Percentiles rank a stretch among this genome's conserved stretches.
Evolutionary conservation across 2,888 invertebrate species (phyloP).

Genomic region (Salticus scenicus): DNA sequence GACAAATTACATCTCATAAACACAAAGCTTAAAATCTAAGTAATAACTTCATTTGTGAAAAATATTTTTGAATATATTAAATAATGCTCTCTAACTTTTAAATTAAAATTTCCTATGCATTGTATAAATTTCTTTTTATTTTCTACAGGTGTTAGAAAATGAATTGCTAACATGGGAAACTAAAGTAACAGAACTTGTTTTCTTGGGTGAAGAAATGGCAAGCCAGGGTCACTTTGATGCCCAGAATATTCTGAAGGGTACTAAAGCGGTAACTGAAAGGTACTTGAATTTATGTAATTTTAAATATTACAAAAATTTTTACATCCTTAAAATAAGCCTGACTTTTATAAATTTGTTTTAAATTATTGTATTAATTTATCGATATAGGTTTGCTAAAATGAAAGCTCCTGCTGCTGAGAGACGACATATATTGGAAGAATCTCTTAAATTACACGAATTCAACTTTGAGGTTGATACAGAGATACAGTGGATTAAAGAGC

Average conservation of each 20-base stretch:
- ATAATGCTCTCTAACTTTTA: no score
- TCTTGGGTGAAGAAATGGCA: slow-evolving; percentile 88
- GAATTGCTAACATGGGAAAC: slow-evolving; percentile 90
- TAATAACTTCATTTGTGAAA: no score
- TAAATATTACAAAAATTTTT: no score
- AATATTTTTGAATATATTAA: no score
- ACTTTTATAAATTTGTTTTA: not conserved
- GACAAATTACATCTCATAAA: no score
- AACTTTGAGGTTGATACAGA: slow-evolving; percentile 94
- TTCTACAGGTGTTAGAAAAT: slow-evolving; percentile 82
- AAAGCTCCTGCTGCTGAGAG: slow-evolving; percentile 84
- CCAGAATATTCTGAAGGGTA: slow-evolving; percentile 86
- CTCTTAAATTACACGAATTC: slow-evolving; percentile 91
- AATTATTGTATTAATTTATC: not conserved
- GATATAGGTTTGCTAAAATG: slow-evolving; percentile 82
- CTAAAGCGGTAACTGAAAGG: slow-evolving; percentile 83
- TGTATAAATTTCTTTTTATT: not conserved
- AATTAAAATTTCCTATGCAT: no score
- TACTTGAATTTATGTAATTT: slow-evolving; percentile 72
- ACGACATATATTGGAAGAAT: slow-evolving; percentile 87
- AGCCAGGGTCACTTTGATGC: slow-evolving; percentile 97
- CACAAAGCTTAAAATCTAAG: no score
- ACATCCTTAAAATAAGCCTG: no score
- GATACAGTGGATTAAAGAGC: slow-evolving; percentile 95
- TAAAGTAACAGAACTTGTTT: slow-evolving; percentile 85